phyloP scores from a whole-genome alignment of 2,888 invertebrate genomes.

The Epiblema foenella region DNA sequence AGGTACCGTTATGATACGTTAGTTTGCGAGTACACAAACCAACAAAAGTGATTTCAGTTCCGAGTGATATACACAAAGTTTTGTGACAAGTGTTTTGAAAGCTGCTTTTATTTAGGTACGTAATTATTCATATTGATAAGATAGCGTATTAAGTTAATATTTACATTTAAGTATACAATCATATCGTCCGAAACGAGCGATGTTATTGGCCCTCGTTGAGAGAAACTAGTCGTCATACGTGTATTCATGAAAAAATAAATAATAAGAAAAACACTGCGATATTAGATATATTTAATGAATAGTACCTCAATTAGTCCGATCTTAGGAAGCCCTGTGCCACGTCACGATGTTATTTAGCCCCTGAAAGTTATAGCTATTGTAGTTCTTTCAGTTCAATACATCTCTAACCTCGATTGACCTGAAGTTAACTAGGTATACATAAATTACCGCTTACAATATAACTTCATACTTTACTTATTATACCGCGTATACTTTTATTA shows the following conservation, averaged over 20 bases:
- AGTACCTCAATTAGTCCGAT: not conserved
- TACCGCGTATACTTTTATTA: not conserved
- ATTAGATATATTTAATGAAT: not conserved
- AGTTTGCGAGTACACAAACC: constrained; percentile 44
- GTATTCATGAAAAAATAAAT: too few species aligned
- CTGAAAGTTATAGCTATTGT: too few species aligned
- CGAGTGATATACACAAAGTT: constrained; percentile 35
- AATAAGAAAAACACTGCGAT: too few species aligned
- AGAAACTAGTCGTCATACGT: not conserved
- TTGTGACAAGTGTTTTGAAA: constrained; percentile 36
- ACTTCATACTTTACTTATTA: not conserved
- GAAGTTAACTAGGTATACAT: not conserved
- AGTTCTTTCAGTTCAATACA: not conserved
- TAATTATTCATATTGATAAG: not conserved
- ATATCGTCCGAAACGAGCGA: not conserved
- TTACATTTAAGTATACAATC: not conserved
- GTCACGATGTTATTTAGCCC: too few species aligned
- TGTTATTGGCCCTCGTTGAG: not conserved
- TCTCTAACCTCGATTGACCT: not conserved
- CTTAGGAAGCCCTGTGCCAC: not conserved
- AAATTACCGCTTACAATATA: not conserved
- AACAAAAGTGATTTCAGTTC: constrained; percentile 27
- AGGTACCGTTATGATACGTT: too few species aligned
- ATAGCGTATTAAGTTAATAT: not conserved
- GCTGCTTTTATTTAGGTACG: constrained; percentile 37